These are phyloP conservation scores for Lepisosteus oculatus DNA, from an alignment of 2,113 vertebrate species.

Conservation along the genomic window DNA sequence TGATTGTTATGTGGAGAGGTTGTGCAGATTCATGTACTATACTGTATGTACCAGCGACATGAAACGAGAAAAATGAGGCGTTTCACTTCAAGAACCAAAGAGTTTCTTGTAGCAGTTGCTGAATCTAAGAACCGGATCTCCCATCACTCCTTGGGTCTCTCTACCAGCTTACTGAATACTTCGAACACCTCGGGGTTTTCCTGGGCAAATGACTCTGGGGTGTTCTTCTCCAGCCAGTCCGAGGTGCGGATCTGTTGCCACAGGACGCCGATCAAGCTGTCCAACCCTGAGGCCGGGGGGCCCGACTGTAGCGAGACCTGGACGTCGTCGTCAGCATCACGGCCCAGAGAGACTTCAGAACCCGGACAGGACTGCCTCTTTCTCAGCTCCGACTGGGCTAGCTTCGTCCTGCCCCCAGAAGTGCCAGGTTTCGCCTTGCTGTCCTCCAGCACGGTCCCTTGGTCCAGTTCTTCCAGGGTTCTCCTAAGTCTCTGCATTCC, in stretches of 20 bases:
- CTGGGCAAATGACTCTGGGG: slow-evolving; percentile 69
- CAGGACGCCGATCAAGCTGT: slow-evolving; percentile 70
- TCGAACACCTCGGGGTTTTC: slow-evolving; percentile 78
- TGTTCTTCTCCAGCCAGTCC: slow-evolving; percentile 79
- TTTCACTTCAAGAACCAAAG: too few species aligned
- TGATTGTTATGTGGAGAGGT: too few species aligned
- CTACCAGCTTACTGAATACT: slow-evolving; percentile 74
- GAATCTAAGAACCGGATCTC: slow-evolving; percentile 11
- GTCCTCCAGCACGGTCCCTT: slow-evolving; percentile 40
- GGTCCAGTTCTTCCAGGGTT: slow-evolving; percentile 67
- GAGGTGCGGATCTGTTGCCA: slow-evolving; percentile 73
- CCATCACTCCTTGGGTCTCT: slow-evolving; percentile 66
- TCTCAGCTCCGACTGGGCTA: slow-evolving; percentile 42
- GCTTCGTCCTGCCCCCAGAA: slow-evolving; percentile 31
- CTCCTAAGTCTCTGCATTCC: slow-evolving; percentile 79
- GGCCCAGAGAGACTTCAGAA: slow-evolving; percentile 34
- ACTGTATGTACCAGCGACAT: too few species aligned
- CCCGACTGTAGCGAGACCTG: slow-evolving; percentile 54
- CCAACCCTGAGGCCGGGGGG: slow-evolving; percentile 50
- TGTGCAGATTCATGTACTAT: too few species aligned
- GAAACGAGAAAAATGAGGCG: too few species aligned
- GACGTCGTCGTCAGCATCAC: slow-evolving; percentile 59
- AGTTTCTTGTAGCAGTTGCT: too few species aligned
- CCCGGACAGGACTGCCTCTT: slow-evolving; percentile 45
- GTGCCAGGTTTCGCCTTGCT: slow-evolving; percentile 41